These are phyloP conservation scores for Psittacula echo DNA, from an alignment of 2,797 vertebrate genomes.

Conservation along the genomic window DNA sequence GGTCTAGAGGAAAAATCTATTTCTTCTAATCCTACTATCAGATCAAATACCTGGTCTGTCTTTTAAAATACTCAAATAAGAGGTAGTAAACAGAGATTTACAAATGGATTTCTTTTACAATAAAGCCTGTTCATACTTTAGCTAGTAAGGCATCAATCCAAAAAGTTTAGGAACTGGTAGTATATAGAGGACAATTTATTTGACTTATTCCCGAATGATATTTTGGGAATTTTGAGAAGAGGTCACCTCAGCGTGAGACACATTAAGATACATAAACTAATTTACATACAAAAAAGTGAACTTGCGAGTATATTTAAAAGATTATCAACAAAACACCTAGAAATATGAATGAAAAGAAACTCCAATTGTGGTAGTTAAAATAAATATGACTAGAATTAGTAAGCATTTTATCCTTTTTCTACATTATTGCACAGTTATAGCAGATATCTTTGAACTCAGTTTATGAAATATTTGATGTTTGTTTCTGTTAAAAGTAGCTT, in stretches of 20 bases:
- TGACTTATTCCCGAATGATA: not conserved
- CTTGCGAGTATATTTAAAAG: not conserved
- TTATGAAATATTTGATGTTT: not conserved
- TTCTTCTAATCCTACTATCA: not conserved
- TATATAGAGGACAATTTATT: not conserved
- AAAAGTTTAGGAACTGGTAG: not conserved
- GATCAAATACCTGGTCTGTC: not conserved
- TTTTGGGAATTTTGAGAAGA: not conserved
- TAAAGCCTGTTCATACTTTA: not conserved
- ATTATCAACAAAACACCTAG: not conserved
- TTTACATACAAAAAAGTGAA: not conserved
- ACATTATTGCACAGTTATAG: slow-evolving; percentile 50
- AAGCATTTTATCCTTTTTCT: not conserved
- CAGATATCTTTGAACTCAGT: not conserved
- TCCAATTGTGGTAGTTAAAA: not conserved
- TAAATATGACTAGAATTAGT: slow-evolving; percentile 33
- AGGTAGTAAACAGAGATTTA: not conserved
- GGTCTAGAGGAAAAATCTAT: not conserved
- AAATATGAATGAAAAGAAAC: not conserved
- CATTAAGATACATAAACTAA: not conserved
- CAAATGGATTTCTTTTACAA: not conserved
- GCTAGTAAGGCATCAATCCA: not conserved
- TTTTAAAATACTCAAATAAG: not conserved
- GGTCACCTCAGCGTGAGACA: not conserved
- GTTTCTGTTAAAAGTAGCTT: not conserved